Evolutionary conservation across 1,140 invertebrate species (phyloP).

Genomic region (Onthophagus taurus): DNA sequence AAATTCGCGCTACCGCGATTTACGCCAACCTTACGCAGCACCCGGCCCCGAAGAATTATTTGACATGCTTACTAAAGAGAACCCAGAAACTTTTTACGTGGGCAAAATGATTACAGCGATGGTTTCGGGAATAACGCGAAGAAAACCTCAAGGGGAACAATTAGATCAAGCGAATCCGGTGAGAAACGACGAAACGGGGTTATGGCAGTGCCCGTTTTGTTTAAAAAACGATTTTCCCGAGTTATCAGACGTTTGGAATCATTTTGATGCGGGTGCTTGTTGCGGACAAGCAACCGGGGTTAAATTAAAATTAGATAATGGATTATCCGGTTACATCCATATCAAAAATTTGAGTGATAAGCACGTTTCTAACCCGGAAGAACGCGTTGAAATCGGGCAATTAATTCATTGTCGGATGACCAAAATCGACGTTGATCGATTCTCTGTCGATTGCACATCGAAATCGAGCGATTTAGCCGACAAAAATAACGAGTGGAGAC

Average conservation of each 20-base stretch:
- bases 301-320: conserved; percentile 84
- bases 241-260: conserved; percentile 94
- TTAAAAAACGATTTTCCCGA: conserved; percentile 91
- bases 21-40: conserved; percentile 69
- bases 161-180: conserved; percentile 92
- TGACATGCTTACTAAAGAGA: conserved; percentile 93
- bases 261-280: conserved; percentile 93
- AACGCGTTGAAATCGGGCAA: conserved; percentile 78
- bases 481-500: conserved; percentile 84
- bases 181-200: conserved; percentile 82
- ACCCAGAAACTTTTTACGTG: conserved; percentile 88
- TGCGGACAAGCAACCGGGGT: conserved; percentile 93
- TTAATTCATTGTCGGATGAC: conserved; percentile 88
- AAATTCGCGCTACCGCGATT: conserved; percentile 91
- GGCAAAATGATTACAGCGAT: conserved; percentile 77
- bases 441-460: conserved; percentile 88
- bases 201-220: conserved; percentile 98
- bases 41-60: conserved; percentile 82
- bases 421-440: conserved; percentile 92
- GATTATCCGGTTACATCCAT: conserved; percentile 83
- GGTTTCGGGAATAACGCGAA: conserved; percentile 66
- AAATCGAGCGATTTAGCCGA: conserved; percentile 89
- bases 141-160: conserved; percentile 86
- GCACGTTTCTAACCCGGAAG: conserved; percentile 85
- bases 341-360: conserved; percentile 94